These are phyloP conservation scores for Erynnis tages DNA, from an alignment of 2,888 invertebrate genomes.

Conservation along the genomic window DNA sequence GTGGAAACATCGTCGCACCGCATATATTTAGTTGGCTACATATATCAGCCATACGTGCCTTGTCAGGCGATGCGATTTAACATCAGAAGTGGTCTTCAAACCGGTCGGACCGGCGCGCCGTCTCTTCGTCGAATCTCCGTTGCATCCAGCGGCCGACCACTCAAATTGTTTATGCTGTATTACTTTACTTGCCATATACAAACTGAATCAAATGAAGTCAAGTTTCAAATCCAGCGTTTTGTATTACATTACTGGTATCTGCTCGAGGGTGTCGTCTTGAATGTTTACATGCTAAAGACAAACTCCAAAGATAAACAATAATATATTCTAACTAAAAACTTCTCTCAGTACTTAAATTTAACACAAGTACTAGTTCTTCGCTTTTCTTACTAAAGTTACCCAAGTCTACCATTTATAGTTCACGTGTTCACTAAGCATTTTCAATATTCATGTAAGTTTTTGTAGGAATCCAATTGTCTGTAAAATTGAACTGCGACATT, in stretches of 20 bases:
- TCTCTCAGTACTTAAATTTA: no score
- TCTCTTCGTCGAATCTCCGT: conserved; percentile 57
- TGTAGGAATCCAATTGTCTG: no score
- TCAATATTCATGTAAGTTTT: no score
- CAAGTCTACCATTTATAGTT: no score
- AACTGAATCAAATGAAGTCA: conserved; percentile 12
- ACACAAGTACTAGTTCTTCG: no score
- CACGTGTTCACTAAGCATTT: no score
- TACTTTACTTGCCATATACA: conserved; percentile 27
- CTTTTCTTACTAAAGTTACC: no score
- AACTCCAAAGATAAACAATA: no score
- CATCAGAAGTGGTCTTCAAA: conserved; percentile 70
- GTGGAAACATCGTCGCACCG: conserved; percentile 26
- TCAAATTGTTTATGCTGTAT: conserved; percentile 56
- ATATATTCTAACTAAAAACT: no score
- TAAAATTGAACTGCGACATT: no score
- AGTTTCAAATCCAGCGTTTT: conserved; percentile 9
- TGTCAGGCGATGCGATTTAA: conserved; percentile 75
- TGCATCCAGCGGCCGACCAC: conserved; percentile 58
- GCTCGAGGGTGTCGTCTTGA: no score
- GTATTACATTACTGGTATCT: not conserved
- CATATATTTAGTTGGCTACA: conserved; percentile 29
- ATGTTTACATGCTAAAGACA: no score
- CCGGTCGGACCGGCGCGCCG: conserved; percentile 69
- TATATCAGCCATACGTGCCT: conserved; percentile 56